These are phyloP conservation scores for Martes martes DNA, from an alignment of 2,113 vertebrate genomes.

Conservation along the genomic window DNA sequence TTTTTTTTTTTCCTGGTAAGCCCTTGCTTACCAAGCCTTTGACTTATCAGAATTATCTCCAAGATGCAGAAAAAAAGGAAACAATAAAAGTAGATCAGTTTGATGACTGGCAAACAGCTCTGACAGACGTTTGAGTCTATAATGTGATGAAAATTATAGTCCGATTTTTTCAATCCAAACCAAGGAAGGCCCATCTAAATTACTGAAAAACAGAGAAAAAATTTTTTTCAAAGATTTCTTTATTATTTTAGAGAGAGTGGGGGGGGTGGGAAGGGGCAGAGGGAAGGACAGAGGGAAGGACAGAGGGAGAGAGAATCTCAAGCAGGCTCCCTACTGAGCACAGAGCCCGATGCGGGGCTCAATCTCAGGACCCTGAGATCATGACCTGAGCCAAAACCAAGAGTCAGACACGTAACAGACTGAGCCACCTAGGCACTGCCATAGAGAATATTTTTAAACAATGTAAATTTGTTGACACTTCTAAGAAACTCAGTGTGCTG, in stretches of 20 bases:
- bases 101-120: not conserved
- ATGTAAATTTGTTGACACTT: not conserved
- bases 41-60: not conserved
- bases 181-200: not conserved
- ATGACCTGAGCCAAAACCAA: not conserved
- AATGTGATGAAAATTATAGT: not conserved
- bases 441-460: not conserved
- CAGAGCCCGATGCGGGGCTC: not conserved
- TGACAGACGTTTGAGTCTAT: not conserved
- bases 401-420: not conserved
- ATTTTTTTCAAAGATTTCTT: not conserved
- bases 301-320: not conserved
- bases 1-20: not conserved
- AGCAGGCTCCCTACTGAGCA: not conserved
- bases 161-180: not conserved
- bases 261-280: not conserved
- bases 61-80: not conserved
- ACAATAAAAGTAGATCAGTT: not conserved
- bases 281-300: not conserved
- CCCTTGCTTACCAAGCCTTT: not conserved
- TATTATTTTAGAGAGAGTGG: not conserved
- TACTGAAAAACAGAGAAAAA: not conserved
- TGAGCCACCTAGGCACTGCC: not conserved
- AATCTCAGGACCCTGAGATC: not conserved
- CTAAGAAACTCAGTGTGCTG: not conserved